These are phyloP conservation scores for Psylliodes chrysocephalus DNA, from an alignment of 2,888 invertebrate genomes.

Conservation along the genomic window DNA sequence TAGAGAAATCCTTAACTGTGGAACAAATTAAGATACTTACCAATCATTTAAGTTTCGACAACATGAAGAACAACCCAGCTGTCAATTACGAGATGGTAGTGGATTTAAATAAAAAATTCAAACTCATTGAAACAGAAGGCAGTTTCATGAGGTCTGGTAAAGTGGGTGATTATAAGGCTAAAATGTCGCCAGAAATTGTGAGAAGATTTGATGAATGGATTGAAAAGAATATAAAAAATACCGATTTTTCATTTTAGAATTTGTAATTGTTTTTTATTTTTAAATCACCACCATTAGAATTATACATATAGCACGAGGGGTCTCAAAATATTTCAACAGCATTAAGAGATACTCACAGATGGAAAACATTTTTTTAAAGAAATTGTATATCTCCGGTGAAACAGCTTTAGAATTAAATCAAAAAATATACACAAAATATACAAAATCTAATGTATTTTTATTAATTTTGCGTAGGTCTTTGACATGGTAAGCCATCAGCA, in stretches of 20 bases:
- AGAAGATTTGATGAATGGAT: slow-evolving; percentile 79
- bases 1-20: slow-evolving; percentile 48
- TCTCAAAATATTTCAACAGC: too few relatives aligned
- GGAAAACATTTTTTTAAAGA: too few relatives aligned
- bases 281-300: too few relatives aligned
- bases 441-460: too few relatives aligned
- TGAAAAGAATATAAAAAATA: slow-evolving; percentile 67
- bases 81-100: slow-evolving; percentile 67
- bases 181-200: slow-evolving; percentile 79
- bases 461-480: too few relatives aligned
- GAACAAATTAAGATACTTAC: slow-evolving; percentile 49
- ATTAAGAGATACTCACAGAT: too few relatives aligned
- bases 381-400: too few relatives aligned
- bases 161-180: slow-evolving; percentile 60
- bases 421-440: too few relatives aligned
- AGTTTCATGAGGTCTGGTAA: slow-evolving; percentile 66
- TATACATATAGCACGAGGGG: too few relatives aligned
- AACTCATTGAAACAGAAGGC: slow-evolving; percentile 58
- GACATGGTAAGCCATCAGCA: too few relatives aligned
- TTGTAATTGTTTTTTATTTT: too few relatives aligned
- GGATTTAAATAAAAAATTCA: slow-evolving; percentile 58
- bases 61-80: slow-evolving; percentile 69
- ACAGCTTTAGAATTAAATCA: too few relatives aligned
- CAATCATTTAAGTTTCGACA: slow-evolving; percentile 56
- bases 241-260: slow-evolving; percentile 17